phyloP scores from a whole-genome alignment of 2,797 vertebrate genomes.

The Champsocephalus esox region DNA sequence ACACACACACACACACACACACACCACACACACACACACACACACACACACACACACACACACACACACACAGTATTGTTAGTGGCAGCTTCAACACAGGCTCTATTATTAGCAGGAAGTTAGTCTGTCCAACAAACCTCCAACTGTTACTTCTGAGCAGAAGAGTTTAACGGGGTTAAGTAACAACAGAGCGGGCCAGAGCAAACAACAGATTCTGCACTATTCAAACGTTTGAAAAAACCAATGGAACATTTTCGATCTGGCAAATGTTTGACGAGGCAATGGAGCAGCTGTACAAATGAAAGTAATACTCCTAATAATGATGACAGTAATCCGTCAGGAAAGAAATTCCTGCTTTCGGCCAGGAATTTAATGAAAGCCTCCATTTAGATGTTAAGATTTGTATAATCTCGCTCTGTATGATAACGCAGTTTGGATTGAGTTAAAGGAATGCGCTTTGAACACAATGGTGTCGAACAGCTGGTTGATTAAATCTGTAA shows the following conservation, averaged over 20 bases:
- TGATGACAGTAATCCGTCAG: not conserved
- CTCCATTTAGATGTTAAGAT: not conserved
- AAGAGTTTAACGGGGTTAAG: slow-evolving; percentile 18
- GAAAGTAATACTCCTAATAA: not conserved
- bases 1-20: too few species aligned
- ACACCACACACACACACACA: too few species aligned
- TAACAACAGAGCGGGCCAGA: slow-evolving; percentile 8
- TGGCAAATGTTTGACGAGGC: slow-evolving; percentile 16
- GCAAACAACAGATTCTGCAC: not conserved
- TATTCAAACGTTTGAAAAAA: slow-evolving; percentile 4
- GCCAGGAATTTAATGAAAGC: not conserved
- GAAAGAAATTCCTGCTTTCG: not conserved
- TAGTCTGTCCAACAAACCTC: slow-evolving; percentile 26
- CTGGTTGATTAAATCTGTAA: slow-evolving; percentile 34
- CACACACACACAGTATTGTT: slow-evolving; percentile 12
- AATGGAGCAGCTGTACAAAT: slow-evolving; percentile 9
- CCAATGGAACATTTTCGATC: not conserved
- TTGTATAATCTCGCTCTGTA: not conserved
- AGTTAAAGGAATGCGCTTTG: not conserved
- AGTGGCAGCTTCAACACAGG: slow-evolving; percentile 44
- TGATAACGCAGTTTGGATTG: not conserved
- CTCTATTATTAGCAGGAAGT: slow-evolving; percentile 61
- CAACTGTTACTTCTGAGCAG: slow-evolving; percentile 24
- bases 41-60: too few species aligned
- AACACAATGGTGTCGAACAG: slow-evolving; percentile 26